phyloP scores from a whole-genome alignment of 2,797 vertebrate genomes.

The Lithobates sylvaticus region DNA sequence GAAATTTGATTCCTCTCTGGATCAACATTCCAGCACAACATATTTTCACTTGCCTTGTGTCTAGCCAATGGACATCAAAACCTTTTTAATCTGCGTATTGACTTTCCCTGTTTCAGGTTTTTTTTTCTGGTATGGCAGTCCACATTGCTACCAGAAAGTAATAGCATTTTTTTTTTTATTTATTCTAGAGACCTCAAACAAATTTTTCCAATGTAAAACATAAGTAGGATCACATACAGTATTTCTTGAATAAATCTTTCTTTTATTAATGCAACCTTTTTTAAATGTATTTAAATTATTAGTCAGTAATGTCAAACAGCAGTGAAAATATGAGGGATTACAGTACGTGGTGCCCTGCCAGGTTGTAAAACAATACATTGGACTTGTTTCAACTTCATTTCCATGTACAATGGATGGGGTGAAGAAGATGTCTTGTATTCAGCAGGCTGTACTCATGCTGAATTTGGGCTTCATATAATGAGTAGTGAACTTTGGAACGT shows the following conservation, averaged over 20 bases:
- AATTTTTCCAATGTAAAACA: neutral
- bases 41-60: neutral
- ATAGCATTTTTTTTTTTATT: neutral
- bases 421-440: too few species aligned
- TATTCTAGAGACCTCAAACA: neutral
- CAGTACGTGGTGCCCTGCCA: neutral
- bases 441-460: too few species aligned
- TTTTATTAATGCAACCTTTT: too few species aligned
- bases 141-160: neutral
- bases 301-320: neutral
- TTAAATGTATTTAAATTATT: too few species aligned
- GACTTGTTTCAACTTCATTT: too few species aligned
- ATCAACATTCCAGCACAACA: slow-evolving; percentile 4
- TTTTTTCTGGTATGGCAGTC: neutral
- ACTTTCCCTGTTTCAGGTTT: neutral
- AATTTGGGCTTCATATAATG: too few species aligned
- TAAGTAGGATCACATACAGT: neutral
- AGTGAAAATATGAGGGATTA: neutral
- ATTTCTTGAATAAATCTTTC: neutral
- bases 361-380: neutral
- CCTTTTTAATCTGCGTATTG: neutral
- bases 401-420: too few species aligned
- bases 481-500: too few species aligned
- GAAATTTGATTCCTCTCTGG: slow-evolving; percentile 10
- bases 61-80: slow-evolving; percentile 6